phyloP scores from a whole-genome alignment of 1,140 invertebrate genomes.

The Bombus polaris region DNA sequence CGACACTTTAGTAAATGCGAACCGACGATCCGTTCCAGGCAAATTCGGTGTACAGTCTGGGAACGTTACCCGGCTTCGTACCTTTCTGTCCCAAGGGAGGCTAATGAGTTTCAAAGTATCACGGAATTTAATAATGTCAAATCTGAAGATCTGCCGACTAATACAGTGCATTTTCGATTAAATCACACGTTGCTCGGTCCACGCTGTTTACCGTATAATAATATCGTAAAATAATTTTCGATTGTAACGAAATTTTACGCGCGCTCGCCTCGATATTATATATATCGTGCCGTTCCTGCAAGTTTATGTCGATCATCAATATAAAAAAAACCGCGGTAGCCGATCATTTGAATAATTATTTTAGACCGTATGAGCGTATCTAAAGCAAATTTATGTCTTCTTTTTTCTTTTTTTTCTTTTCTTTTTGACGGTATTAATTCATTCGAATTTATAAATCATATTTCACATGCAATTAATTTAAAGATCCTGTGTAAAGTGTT shows the following conservation, averaged over 20 bases:
- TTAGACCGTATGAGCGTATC: too few species aligned
- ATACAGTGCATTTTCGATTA: background rate
- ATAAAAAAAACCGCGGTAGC: background rate
- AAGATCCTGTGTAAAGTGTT: background rate
- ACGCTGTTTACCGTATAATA: background rate
- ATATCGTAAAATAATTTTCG: background rate
- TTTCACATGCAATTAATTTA: background rate
- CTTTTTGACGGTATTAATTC: background rate
- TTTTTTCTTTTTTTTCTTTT: fast-evolving
- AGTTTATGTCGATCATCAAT: background rate
- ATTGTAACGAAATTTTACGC: background rate
- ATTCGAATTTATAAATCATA: background rate
- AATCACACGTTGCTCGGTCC: background rate
- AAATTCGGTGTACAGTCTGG: background rate
- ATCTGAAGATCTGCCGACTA: background rate
- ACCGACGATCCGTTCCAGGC: background rate
- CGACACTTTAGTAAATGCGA: constrained; percentile 9
- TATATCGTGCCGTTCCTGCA: background rate
- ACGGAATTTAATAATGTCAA: constrained; percentile 15
- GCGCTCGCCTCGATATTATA: too few species aligned
- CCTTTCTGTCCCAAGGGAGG: background rate
- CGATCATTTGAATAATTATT: background rate
- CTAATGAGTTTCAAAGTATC: constrained; percentile 9
- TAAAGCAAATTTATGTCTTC: background rate
- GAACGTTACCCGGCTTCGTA: background rate